phyloP scores from a whole-genome alignment of 23 tunicate genomes.

The Halocynthia roretzi region DNA sequence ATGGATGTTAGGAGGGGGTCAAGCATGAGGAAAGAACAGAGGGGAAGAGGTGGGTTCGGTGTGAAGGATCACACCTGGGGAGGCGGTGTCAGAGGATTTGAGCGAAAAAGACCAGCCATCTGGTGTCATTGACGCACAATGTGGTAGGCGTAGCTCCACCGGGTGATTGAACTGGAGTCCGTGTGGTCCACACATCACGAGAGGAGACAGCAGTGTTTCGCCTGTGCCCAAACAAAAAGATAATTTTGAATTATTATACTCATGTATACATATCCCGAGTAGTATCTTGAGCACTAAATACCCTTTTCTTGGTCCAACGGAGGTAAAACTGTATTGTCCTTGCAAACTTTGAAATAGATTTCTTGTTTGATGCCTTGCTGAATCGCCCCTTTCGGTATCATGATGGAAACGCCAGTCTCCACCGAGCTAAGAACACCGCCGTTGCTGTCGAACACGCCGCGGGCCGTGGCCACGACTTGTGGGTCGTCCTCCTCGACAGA shows the following conservation, averaged over 20 bases:
- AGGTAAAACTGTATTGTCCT: slow-evolving; percentile 92
- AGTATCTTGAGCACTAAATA: slow-evolving; percentile 1
- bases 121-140: slow-evolving; percentile 98
- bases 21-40: slow-evolving; percentile 14
- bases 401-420: slow-evolving; percentile 94
- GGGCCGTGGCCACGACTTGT: slow-evolving; percentile 89
- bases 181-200: slow-evolving; percentile 99
- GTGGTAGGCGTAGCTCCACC: slow-evolving; percentile 95
- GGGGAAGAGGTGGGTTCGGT: slow-evolving; percentile 23
- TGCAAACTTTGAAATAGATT: slow-evolving; percentile 89
- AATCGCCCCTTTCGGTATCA: slow-evolving; percentile 95
- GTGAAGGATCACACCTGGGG: slow-evolving; percentile 36
- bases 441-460: slow-evolving; percentile 87
- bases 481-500: slow-evolving; percentile 62
- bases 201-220: slow-evolving; percentile 92
- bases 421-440: slow-evolving; percentile 94
- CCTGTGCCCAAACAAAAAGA: slow-evolving; percentile 48
- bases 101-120: slow-evolving; percentile 99
- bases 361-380: slow-evolving; percentile 74
- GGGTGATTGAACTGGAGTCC: slow-evolving; percentile 98
- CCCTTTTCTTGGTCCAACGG: slow-evolving; percentile 89
- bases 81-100: slow-evolving; percentile 72
- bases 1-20: neutral
- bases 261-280: neutral
- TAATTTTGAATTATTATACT: neutral